These are phyloP conservation scores for Drosophila azteca DNA, from an alignment of 1,140 invertebrate genomes.

Conservation along the genomic window DNA sequence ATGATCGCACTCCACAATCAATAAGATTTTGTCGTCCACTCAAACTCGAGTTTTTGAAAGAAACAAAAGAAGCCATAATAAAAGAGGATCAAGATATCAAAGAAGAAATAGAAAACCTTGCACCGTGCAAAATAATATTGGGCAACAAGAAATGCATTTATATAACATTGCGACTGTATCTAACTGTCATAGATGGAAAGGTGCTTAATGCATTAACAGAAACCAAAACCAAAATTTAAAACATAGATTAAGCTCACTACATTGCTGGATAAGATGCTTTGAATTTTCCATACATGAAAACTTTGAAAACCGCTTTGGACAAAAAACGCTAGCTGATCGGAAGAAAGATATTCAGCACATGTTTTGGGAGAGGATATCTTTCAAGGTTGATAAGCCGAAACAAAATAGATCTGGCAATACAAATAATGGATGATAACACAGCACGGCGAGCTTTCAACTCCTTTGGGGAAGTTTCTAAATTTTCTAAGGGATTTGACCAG, in stretches of 20 bases:
- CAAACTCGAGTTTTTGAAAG: not conserved
- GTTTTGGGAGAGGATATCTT: slow-evolving; percentile 2
- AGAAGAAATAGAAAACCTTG: not conserved
- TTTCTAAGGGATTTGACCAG: not conserved
- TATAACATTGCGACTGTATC: not conserved
- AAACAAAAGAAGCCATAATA: not conserved
- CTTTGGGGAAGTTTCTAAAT: not conserved
- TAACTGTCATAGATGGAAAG: not conserved
- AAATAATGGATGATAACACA: not conserved
- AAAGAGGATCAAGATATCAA: not conserved
- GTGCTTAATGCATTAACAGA: slow-evolving; percentile 1
- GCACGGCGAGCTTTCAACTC: not conserved
- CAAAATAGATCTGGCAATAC: not conserved
- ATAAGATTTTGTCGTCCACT: no score
- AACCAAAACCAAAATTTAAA: no score
- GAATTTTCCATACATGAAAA: no score
- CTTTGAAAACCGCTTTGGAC: not conserved
- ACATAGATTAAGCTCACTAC: no score
- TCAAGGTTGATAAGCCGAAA: not conserved
- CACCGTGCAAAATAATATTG: not conserved
- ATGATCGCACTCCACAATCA: slow-evolving; percentile 12
- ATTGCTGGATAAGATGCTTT: no score
- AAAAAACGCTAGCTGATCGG: not conserved
- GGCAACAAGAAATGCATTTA: not conserved
- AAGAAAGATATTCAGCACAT: not conserved